Conservation (phyloP, 92 coral and sea anemone species). For the Palythoa caribaeorum region DNA sequence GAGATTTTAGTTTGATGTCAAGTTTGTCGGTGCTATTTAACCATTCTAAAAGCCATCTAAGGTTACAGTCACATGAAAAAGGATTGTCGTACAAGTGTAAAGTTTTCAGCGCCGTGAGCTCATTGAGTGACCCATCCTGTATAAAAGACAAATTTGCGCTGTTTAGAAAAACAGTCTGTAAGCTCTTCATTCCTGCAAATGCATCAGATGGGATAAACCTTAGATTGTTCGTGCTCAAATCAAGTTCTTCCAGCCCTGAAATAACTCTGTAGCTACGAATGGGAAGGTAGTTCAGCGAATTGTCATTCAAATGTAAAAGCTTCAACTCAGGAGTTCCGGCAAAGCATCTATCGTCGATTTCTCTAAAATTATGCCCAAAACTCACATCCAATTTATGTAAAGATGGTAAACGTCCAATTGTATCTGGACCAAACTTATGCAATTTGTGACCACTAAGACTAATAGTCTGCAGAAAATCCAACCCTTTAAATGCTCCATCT, state of each 20-base stretch:
- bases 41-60: slow-evolving; percentile 70
- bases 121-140: slow-evolving; percentile 57
- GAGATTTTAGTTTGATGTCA: not conserved
- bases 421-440: slow-evolving; percentile 43
- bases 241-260: slow-evolving; percentile 44
- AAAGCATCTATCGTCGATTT: slow-evolving; percentile 46
- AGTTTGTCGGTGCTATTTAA: not conserved
- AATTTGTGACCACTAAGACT: slow-evolving; percentile 54
- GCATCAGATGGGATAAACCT: slow-evolving; percentile 58
- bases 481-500: slow-evolving; percentile 74
- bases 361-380: slow-evolving; percentile 12
- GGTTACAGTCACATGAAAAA: slow-evolving; percentile 61
- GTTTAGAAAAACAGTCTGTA: slow-evolving; percentile 57
- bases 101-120: slow-evolving; percentile 25
- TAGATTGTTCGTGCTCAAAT: slow-evolving; percentile 59
- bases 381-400: slow-evolving; percentile 53
- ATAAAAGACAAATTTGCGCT: slow-evolving; percentile 57
- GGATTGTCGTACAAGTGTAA: slow-evolving; percentile 55
- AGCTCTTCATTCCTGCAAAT: slow-evolving; percentile 28
- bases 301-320: slow-evolving; percentile 48
- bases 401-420: slow-evolving; percentile 76
- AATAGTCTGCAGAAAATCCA: slow-evolving; percentile 54
- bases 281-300: slow-evolving; percentile 45
- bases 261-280: not conserved
- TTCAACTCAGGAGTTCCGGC: slow-evolving; percentile 26